Evolutionary conservation across 2,888 invertebrate species (phyloP).

Genomic region (Oligia strigilis): DNA sequence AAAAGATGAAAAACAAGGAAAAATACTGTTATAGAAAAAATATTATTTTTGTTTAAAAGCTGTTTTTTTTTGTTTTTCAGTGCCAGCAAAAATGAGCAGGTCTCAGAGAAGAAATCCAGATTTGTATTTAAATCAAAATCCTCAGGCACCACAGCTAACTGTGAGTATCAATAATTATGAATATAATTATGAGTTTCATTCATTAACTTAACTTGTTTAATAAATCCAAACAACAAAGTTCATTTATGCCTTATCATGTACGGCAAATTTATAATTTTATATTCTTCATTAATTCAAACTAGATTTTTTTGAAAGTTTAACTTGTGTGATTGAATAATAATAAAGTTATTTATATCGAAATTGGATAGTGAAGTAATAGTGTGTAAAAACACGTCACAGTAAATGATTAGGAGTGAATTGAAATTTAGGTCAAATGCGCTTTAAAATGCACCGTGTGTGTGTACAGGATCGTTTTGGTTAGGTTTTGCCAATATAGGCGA

Average conservation of each 20-base stretch:
- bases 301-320: neutral
- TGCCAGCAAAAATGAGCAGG: conserved; percentile 66
- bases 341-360: neutral
- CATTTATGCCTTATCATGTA: neutral
- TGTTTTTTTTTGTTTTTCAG: conserved; percentile 65
- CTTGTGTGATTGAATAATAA: neutral
- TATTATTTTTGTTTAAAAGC: neutral
- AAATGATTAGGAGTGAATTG: too few relatives aligned
- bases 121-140: conserved; percentile 83
- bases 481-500: too few relatives aligned
- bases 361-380: too few relatives aligned
- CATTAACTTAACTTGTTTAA: neutral
- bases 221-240: neutral
- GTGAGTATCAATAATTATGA: conserved; percentile 66
- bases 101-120: conserved; percentile 78
- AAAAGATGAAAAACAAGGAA: too few relatives aligned
- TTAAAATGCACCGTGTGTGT: too few relatives aligned
- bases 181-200: neutral
- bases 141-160: conserved; percentile 64
- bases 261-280: neutral
- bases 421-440: too few relatives aligned
- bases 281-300: neutral
- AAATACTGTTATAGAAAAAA: too few relatives aligned
- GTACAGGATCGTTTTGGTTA: too few relatives aligned
- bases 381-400: too few relatives aligned